Base-by-base conservation (phyloP, 1,140 invertebrate genomes). In the Anastrepha obliqua region DNA sequence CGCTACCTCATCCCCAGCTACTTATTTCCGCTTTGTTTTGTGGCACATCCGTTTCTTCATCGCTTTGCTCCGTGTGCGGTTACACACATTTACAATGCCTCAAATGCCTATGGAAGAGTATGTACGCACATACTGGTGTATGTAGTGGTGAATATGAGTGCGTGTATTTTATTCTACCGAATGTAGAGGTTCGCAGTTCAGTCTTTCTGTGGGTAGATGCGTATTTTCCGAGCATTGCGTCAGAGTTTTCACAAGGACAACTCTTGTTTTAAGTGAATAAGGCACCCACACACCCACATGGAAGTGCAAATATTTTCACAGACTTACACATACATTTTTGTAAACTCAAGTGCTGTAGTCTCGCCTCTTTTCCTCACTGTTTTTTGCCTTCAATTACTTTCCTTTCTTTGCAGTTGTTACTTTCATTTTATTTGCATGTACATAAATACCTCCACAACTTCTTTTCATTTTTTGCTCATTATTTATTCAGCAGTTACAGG, bases 231-330 rank as follows among this genome's bases (percentile, higher is more conserved):
- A 67, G 20, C 65, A 67, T 67, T 42, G 65, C 65, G 20, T 15
- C 65, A 67, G 65, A n/a, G 13, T 29, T 67, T 67, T 20, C 29
- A 67, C 65, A 67, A 67, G 65, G 65, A 67, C 65, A 67, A 67
- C 20, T 67, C 29, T 6, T 11, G 20, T 39, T 67, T 11, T 42
- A 67, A 67, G 29, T 39, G 65, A 39, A 67, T 67, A 11, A 39
- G 29, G 29, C 65, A 67, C 62, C 20, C 62, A 17, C 29, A 29
- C 6, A 20, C 62, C 17, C 9, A 42, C 65, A 67, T 13, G 0
- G 65, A 39, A 13, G 39, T 42, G 2, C 29, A 67, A 67, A 67
- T 67, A 67, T 42, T 67, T 67, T 67, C 11, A 67, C 65, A 67
- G 65, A 42, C 65, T 39, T 42, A 29, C 29, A 3, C 65, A 42